Evolutionary conservation across 2,888 invertebrate species (phyloP).

Genomic region (Noctua fimbriata): DNA sequence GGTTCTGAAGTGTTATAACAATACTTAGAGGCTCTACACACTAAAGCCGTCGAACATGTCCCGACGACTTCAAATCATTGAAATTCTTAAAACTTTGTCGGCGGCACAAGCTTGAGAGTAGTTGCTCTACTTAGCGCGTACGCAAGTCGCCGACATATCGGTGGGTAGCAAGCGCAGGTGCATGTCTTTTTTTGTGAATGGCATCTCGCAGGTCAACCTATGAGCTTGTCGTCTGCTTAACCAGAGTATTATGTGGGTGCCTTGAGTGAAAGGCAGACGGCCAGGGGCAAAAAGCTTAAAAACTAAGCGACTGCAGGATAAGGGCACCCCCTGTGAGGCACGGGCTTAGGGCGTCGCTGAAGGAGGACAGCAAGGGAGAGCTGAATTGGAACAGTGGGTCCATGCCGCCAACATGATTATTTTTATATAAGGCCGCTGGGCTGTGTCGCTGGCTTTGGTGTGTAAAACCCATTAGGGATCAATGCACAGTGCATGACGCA

Average conservation of each 20-base stretch:
- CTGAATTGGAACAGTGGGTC: background rate
- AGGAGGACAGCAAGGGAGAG: background rate
- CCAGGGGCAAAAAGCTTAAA: background rate
- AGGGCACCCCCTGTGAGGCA: background rate
- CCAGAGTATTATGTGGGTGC: background rate
- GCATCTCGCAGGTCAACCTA: background rate
- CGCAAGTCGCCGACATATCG: background rate
- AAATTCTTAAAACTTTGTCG: background rate
- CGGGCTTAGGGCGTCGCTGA: background rate
- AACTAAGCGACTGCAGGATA: background rate
- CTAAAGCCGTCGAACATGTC: no score
- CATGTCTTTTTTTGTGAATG: no score
- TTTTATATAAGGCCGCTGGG: background rate
- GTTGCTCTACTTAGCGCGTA: background rate
- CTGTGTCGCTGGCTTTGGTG: background rate
- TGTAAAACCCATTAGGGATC: conserved; percentile 46
- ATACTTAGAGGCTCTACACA: conserved; percentile 6
- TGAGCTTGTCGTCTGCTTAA: background rate
- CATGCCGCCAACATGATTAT: background rate
- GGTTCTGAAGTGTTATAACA: conserved; percentile 11
- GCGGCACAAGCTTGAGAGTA: background rate
- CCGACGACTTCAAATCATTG: background rate
- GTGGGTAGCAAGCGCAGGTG: no score
- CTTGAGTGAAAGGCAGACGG: background rate
- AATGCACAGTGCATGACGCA: conserved; percentile 51